Percentiles rank a stretch among this genome's conserved stretches.
Conservation (phyloP, 2,797 vertebrate genomes). For the Mionectes olivaceus region DNA sequence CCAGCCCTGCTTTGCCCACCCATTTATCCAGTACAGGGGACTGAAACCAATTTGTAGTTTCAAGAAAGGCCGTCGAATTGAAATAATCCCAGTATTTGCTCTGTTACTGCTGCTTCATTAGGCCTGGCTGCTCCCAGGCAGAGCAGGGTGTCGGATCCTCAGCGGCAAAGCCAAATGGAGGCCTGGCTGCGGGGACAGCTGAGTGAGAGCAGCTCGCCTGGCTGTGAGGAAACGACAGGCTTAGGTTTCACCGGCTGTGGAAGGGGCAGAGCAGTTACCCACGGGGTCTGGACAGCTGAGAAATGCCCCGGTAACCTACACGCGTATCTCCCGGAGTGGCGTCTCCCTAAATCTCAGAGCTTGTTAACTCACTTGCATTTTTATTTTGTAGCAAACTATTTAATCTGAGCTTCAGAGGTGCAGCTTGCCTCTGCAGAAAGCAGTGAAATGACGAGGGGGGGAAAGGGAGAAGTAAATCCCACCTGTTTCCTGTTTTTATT, state of each 20-base stretch:
- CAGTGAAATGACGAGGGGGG: not conserved
- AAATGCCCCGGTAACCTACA: not conserved
- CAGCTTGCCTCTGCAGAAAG: not conserved
- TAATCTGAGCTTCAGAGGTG: not conserved
- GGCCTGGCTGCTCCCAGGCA: not conserved
- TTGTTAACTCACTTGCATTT: slow-evolving; percentile 13
- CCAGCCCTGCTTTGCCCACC: accelerated
- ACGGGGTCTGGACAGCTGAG: not conserved
- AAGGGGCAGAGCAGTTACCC: slow-evolving; percentile 37
- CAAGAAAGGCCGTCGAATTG: not conserved
- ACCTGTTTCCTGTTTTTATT: slow-evolving; percentile 71
- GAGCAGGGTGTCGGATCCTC: not conserved
- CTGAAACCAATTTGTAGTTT: not conserved
- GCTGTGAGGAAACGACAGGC: not conserved
- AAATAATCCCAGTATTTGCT: not conserved
- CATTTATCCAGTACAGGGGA: not conserved
- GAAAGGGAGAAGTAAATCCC: slow-evolving; percentile 43
- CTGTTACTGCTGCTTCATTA: not conserved
- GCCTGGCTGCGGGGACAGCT: not conserved
- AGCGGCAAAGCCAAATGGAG: not conserved
- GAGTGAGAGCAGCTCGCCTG: not conserved
- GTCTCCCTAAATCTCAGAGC: slow-evolving; percentile 16
- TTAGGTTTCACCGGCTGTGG: not conserved
- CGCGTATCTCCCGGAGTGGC: not conserved
- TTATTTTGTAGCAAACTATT: slow-evolving; percentile 15